Base-by-base conservation (phyloP, 2,888 invertebrate species). In the Euphydryas editha region DNA sequence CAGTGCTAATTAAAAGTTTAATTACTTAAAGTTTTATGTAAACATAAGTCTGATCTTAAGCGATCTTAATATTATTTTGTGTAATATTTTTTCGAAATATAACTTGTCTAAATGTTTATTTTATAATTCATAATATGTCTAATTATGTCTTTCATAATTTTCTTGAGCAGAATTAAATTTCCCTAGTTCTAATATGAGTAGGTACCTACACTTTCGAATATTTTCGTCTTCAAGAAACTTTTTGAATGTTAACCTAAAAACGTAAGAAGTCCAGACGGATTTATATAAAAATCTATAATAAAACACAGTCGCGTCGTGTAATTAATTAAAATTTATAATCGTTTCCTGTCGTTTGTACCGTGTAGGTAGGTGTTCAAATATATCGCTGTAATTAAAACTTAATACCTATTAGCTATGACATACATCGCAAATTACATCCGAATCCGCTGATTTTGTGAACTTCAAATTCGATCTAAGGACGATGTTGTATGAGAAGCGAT, bases 291-390 rank as follows among this genome's bases (percentile, higher is more conserved):
- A 39, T 44, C 13, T 11, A 36, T 54, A 59, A 67, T 64, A 57
- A 57, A 67, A 59, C 17, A 18, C 47, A 55, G 30, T 42, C 21
- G 36, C 15, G 61, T 49, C 59, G 59, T 46, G 18, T 59, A 58
- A 67, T 72, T 71, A 69, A 72, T 71, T 71, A 69, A 63, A 67
- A 71, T 68, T 67, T 67, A 72, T 71, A 62, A 57, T 59, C 61
- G 61, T 47, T 63, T 72, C 72, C 72, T 71, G 68, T 56, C 58
- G 60, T 65, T 68, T 70, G 61, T 62, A 47, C 56, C 11, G 69
- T 60, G 69, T 71, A 68, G 72, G 71, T 71, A 4, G 24, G 5
- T n/a, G 69, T 67, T 55, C 24, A 24, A 11, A 63, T 58, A 58
- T 63, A 67, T 63, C 59, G 42, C 58, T 55, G 59, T 24, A 69